Base-by-base conservation (phyloP, 53 echinoderm and acorn worm species). In the Arbacia lixula region DNA sequence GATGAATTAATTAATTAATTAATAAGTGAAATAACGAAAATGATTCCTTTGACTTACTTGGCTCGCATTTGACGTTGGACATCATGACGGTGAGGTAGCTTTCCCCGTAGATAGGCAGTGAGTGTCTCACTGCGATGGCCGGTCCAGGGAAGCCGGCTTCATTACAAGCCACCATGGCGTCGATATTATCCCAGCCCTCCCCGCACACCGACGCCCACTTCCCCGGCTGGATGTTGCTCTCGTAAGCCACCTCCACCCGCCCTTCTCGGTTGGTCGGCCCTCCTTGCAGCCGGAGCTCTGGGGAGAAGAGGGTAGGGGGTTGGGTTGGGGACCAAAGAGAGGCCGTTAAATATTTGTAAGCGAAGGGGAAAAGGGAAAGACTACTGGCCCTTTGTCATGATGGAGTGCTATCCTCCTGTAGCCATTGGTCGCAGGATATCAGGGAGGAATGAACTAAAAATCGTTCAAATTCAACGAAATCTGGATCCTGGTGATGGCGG, bases 31-130 rank as follows among this genome's bases (percentile, higher is more conserved):
- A n/a, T n/a, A n/a, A n/a, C n/a, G n/a, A n/a, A n/a, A n/a, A n/a
- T n/a, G n/a, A n/a, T n/a, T n/a, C n/a, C n/a, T n/a, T n/a, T 31
- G 2, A 77, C 78, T 57, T 38, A 77, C 78, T 60, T 77, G 78
- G 78, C 3, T 77, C 27, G 28, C 78, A 77, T 1, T 58, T 27
- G 37, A 77, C 78, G 29, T 77, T 77, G 28, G 78, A 57, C 4
- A 77, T 36, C 78, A 77, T 41, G 16, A 77, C n/a, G 56, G 24
- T 77, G 38, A 77, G 78, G 60, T 77, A 77, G 24, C 78, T 77
- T 34, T 77, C 78, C n/a, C 78, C 78, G 28, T 77, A 77, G 5
- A 5, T 22, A 14, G 56, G 57, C 60, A 14, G 12, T 5, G 78
- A 57, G 40, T 77, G 57, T 19, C 78, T 37, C 55, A 77, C 25